Evolutionary conservation across 2,113 vertebrate species (phyloP).

Genomic region (Thermophis baileyi): DNA sequence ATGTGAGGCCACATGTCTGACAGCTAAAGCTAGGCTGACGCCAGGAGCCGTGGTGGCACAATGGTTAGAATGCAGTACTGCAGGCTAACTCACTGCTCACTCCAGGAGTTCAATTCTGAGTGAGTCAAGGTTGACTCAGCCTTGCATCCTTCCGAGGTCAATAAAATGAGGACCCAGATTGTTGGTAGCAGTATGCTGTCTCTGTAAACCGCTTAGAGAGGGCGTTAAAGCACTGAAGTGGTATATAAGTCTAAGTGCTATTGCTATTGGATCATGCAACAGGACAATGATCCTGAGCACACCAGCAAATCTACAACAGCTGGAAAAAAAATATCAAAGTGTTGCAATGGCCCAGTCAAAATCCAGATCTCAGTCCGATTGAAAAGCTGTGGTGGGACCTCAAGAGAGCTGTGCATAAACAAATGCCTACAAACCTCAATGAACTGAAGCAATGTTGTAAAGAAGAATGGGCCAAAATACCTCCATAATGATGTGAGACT

Average conservation of each 20-base stretch:
- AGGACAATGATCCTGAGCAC: background rate
- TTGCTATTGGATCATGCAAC: background rate
- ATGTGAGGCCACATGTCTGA: background rate
- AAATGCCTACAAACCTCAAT: background rate
- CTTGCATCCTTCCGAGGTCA: no score
- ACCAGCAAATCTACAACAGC: background rate
- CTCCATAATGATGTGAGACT: no score
- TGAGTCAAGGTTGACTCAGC: no score
- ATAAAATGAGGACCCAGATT: no score
- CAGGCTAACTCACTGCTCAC: no score
- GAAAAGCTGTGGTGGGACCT: background rate
- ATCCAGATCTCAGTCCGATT: background rate
- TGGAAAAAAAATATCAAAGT: background rate
- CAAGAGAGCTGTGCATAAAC: background rate
- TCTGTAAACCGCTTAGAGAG: no score
- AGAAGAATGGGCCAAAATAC: background rate
- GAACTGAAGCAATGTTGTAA: background rate
- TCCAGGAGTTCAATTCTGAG: no score
- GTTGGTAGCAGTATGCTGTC: no score
- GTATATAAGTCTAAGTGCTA: no score
- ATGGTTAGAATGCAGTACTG: no score
- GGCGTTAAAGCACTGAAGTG: no score
- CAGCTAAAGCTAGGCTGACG: background rate
- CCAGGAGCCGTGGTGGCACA: no score
- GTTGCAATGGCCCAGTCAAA: background rate